phyloP scores from a whole-genome alignment of 2,888 invertebrate species.

The Patella ulyssiponensis region DNA sequence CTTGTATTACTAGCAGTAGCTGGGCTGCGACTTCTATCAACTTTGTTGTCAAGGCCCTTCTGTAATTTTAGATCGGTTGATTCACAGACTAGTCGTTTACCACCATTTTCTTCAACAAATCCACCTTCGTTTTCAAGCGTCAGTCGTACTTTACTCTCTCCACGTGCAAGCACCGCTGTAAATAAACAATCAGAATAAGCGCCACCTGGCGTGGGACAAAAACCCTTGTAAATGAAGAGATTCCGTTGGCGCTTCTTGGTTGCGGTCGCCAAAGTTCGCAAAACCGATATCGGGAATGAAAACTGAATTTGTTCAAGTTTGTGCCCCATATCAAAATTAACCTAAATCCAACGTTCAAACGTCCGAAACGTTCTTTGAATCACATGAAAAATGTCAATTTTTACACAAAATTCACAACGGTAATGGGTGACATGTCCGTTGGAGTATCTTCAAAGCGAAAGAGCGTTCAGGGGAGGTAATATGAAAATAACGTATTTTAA shows the following conservation, averaged over 20 bases:
- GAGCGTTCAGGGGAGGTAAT: not conserved
- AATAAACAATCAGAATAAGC: not conserved
- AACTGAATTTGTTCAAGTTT: not conserved
- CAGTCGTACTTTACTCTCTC: not conserved
- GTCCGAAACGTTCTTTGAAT: not conserved
- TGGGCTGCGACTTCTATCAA: no score
- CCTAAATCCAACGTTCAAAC: not conserved
- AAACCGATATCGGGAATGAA: not conserved
- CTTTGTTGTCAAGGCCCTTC: no score
- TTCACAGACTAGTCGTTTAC: not conserved
- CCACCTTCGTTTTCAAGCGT: not conserved
- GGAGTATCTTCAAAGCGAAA: slow-evolving; percentile 10
- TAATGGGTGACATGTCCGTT: slow-evolving; percentile 5
- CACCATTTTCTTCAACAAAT: not conserved
- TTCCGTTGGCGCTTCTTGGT: slow-evolving; percentile 8
- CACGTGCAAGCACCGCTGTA: not conserved
- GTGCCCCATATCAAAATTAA: not conserved
- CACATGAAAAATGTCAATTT: not conserved
- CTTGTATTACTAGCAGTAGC: no score
- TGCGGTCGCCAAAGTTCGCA: not conserved
- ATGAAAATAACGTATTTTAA: not conserved
- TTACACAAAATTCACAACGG: not conserved
- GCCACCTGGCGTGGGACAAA: slow-evolving; percentile 1
- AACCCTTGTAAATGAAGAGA: not conserved
- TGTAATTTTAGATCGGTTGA: not conserved